Base-by-base conservation (phyloP, 2,113 vertebrate genomes). In the Hoplias malabaricus region DNA sequence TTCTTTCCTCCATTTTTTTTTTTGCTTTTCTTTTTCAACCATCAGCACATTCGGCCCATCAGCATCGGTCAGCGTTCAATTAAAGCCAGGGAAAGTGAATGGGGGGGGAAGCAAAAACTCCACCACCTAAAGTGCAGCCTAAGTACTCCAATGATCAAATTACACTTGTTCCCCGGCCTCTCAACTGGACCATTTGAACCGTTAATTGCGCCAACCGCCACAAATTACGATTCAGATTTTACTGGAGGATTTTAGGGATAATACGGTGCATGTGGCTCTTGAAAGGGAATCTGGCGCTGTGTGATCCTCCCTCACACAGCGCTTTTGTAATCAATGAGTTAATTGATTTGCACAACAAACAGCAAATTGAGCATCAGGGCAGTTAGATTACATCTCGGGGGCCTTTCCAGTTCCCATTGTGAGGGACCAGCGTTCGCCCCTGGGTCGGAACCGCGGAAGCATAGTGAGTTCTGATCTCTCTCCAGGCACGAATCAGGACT, bases 41-140 rank as follows among this genome's bases (percentile, higher is more conserved):
- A 92, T 92, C 92, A 91, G 91, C 90, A 91, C 91, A 91, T 90
- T 90, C 88, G 86, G 86, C 90, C 88, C 90, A 88, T 87, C 88
- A 91, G 89, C 92, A 90, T 89, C 87, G 87, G 90, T 91, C 91
- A 91, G 91, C 88, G 87, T 88, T 90, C 89, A 91, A 90, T 91
- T 86, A 91, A 89, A 86, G 85, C 86, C 82, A 85, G 86, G 88
- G 88, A 90, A 88, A 86, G 86, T 89, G 86, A 90, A 88, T 19
- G 57, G 27, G 42, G 31, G 48, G 27, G 42, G 31, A 21, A 68
- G 63, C 40, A 48, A 77, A 66, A 88, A 89, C 85, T 89, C 88
- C 88, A 87, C 88, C 89, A 87, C 90, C 89, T 88, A 89, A 91
- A 92, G 89, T 90, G 90, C 91, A 90, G 89, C 88, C 89, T 88